A percentile compares a stretch with the other conserved stretches of the same genome.
Conservation (phyloP, 2,888 invertebrate species). For the Pasiphila rectangulata region DNA sequence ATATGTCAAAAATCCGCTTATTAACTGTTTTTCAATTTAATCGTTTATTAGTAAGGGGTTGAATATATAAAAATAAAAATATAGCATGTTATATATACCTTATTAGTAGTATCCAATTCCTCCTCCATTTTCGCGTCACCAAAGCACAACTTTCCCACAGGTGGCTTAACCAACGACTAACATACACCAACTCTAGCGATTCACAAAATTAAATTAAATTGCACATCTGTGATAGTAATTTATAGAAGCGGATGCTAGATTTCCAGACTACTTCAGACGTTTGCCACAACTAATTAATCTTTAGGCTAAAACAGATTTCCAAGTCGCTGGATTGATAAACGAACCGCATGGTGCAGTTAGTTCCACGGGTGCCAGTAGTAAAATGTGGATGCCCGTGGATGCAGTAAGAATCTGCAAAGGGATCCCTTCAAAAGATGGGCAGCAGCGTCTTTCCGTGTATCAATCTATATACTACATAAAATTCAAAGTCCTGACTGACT, state of each 20-base stretch:
- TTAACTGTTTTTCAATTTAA: no score
- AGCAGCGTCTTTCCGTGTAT: no score
- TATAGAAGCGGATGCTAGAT: conserved; percentile 70
- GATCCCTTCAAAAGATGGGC: no score
- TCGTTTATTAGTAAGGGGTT: no score
- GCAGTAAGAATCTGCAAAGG: no score
- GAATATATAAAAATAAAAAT: no score
- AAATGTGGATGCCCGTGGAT: no score
- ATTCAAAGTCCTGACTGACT: no score
- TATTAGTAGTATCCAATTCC: conserved; percentile 38
- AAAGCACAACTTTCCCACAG: conserved; percentile 41
- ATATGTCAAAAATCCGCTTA: no score
- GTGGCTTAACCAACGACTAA: conserved; percentile 54
- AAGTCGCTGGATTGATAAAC: conserved; percentile 62
- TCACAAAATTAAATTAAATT: conserved; percentile 61
- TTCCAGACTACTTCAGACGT: conserved; percentile 67
- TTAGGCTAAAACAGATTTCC: conserved; percentile 59
- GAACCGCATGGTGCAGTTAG: no score
- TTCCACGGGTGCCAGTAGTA: no score
- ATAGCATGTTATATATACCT: conserved; percentile 39
- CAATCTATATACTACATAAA: no score
- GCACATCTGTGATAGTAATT: conserved; percentile 71
- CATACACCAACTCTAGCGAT: conserved; percentile 49
- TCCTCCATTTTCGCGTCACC: conserved; percentile 44
- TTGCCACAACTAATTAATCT: conserved; percentile 72